Percentiles rank a stretch among this genome's conserved stretches.
These are phyloP conservation scores for Heterodera filipjevi DNA, from an alignment of 2,888 invertebrate genomes.

Conservation along the genomic window DNA sequence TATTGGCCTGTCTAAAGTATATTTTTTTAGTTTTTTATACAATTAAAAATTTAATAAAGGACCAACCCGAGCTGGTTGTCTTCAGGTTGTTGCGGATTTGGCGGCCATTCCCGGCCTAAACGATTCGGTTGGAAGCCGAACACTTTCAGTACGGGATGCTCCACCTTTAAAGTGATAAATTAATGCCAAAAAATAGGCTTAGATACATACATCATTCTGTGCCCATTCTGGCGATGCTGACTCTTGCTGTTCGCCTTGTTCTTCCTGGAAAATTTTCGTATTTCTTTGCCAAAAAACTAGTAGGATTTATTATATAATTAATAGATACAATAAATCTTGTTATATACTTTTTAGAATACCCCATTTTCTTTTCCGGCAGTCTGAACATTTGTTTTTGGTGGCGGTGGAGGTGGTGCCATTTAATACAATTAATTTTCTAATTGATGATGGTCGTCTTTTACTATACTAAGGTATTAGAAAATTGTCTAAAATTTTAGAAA, in stretches of 20 bases:
- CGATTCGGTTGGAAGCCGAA: not conserved
- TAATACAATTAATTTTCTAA: too few species aligned
- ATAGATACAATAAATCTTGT: too few species aligned
- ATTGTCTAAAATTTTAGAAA: too few species aligned
- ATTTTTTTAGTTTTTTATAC: too few species aligned
- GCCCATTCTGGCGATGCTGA: slow-evolving; percentile 6
- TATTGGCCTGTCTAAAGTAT: not conserved
- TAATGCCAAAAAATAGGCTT: not conserved
- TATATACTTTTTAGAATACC: too few species aligned
- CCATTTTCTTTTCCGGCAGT: too few species aligned
- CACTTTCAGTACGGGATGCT: not conserved
- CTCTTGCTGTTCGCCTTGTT: not conserved
- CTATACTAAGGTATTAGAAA: too few species aligned
- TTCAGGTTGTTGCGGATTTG: not conserved
- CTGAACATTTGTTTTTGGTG: too few species aligned
- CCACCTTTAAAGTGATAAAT: not conserved
- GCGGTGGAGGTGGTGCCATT: too few species aligned
- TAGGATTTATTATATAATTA: too few species aligned
- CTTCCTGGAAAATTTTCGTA: not conserved
- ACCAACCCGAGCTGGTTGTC: not conserved
- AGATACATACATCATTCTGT: not conserved
- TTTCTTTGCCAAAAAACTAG: not conserved
- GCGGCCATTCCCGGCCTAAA: not conserved
- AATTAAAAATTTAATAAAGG: too few species aligned
- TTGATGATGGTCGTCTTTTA: too few species aligned